Evolutionary conservation across 2,113 vertebrate genomes (phyloP).

Genomic region (Monarcha castaneiventris): DNA sequence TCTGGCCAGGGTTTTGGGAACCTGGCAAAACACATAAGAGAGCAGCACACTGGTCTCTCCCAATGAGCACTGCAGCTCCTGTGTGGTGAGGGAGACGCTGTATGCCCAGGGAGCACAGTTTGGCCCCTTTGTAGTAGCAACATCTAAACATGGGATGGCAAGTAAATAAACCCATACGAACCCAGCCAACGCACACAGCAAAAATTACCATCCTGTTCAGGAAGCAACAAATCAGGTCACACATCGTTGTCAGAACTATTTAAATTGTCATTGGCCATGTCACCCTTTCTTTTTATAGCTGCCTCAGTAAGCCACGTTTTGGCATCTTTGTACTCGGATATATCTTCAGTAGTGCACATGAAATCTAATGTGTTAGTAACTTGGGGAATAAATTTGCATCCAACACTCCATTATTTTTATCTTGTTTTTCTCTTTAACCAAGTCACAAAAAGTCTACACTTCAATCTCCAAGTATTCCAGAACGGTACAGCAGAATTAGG

Average conservation of each 20-base stretch:
- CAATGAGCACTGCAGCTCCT: background rate
- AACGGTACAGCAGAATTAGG: background rate
- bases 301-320: background rate
- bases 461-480: conserved; percentile 21
- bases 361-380: conserved; percentile 35
- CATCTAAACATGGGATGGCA: background rate
- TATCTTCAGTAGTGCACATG: background rate
- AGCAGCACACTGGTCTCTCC: background rate
- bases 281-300: conserved; percentile 13
- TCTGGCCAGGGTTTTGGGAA: background rate
- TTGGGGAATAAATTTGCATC: conserved; percentile 32
- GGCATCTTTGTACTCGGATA: background rate
- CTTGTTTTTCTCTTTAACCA: conserved; percentile 50
- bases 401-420: conserved; percentile 44
- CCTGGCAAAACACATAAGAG: background rate
- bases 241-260: background rate
- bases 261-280: conserved; percentile 3
- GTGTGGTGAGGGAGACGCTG: background rate
- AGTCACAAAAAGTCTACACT: conserved; percentile 16
- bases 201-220: background rate
- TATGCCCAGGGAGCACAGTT: background rate
- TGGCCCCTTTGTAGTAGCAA: background rate
- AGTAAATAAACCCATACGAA: background rate
- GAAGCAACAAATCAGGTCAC: conserved; percentile 27
- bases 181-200: background rate